phyloP scores from a whole-genome alignment of 2,797 vertebrate genomes.

The Varecia variegata region DNA sequence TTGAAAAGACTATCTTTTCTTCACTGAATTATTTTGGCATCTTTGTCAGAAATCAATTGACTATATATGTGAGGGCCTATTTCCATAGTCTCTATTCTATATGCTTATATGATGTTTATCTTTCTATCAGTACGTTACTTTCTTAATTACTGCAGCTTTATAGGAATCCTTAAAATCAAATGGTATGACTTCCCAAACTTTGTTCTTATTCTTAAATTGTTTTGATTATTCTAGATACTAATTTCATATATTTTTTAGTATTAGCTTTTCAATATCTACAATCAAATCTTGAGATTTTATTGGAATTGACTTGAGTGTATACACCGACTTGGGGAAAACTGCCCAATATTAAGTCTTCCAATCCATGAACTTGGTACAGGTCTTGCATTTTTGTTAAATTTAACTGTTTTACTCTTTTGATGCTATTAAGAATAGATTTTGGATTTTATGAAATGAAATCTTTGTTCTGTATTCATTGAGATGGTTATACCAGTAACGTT shows the following conservation, averaged over 20 bases:
- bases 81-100: not conserved
- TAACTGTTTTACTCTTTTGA: not conserved
- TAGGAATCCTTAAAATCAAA: not conserved
- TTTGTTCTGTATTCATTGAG: not conserved
- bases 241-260: not conserved
- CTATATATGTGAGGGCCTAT: not conserved
- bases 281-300: not conserved
- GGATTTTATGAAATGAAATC: not conserved
- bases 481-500: not conserved
- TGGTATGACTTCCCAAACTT: not conserved
- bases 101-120: not conserved
- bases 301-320: not conserved
- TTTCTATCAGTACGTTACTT: not conserved
- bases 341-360: not conserved
- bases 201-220: not conserved
- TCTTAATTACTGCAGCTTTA: not conserved
- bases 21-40: not conserved
- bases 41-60: not conserved
- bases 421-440: not conserved
- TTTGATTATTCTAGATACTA: not conserved
- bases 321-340: not conserved
- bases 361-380: not conserved
- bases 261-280: not conserved
- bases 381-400: not conserved
- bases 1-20: not conserved